Conservation (phyloP, 1,140 invertebrate species). For the Sitobion miscanthi region DNA sequence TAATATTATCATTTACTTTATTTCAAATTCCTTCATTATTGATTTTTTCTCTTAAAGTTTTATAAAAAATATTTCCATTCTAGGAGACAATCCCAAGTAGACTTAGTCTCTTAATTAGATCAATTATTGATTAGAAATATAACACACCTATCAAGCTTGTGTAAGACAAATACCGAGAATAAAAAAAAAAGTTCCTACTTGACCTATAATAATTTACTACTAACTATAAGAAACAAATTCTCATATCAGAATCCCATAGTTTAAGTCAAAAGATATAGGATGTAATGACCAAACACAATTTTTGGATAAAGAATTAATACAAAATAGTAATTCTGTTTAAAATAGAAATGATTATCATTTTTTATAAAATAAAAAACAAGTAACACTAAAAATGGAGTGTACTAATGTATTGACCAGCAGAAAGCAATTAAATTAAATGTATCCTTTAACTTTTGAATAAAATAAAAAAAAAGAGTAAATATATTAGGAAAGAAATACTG, state of each 20-base stretch:
- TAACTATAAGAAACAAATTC: background rate
- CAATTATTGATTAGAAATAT: background rate
- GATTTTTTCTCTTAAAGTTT: no score
- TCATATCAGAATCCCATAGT: background rate
- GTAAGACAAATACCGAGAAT: background rate
- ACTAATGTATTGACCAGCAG: slow-evolving; percentile 48
- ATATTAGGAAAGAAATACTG: slow-evolving; percentile 40
- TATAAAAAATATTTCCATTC: no score
- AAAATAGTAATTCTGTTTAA: slow-evolving; percentile 14
- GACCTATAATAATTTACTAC: background rate
- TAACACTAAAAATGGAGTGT: slow-evolving; percentile 50
- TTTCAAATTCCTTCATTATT: no score
- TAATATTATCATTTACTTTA: no score
- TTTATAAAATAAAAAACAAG: slow-evolving; percentile 52
- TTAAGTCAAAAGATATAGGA: background rate
- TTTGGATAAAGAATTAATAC: background rate
- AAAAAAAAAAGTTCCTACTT: background rate
- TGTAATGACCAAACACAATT: background rate
- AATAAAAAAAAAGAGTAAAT: slow-evolving; percentile 31
- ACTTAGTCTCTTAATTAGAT: no score
- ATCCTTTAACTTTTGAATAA: slow-evolving; percentile 27
- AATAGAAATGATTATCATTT: slow-evolving; percentile 38
- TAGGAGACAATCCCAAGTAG: no score
- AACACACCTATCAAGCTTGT: background rate
- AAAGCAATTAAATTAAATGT: slow-evolving; percentile 39